A percentile compares a stretch with the other conserved stretches of the same genome.
These are phyloP conservation scores for Theocolax elegans DNA, from an alignment of 1,140 invertebrate genomes.

Conservation along the genomic window DNA sequence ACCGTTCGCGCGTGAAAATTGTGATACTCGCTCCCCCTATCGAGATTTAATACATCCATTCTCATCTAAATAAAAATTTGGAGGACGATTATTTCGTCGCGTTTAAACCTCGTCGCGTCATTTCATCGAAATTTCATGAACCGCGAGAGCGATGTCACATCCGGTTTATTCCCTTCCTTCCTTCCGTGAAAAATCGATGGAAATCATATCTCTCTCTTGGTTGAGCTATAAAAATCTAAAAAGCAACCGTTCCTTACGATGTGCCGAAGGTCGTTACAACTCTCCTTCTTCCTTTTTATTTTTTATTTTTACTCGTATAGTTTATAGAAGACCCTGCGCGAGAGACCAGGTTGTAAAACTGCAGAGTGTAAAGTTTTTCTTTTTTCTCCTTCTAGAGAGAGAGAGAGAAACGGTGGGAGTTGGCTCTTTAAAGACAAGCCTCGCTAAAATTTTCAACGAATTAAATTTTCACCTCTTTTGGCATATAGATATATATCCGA, in stretches of 20 bases:
- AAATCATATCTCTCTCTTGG: neutral
- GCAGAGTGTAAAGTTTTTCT: too few relatives aligned
- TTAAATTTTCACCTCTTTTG: too few relatives aligned
- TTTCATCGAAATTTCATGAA: slow-evolving; percentile 12
- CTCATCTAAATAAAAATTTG: neutral
- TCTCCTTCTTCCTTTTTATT: neutral
- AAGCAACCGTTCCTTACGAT: slow-evolving; percentile 7
- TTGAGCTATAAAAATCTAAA: neutral
- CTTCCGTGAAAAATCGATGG: neutral
- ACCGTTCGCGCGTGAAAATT: neutral
- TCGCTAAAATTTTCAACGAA: too few relatives aligned
- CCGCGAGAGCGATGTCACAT: neutral
- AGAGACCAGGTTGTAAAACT: slow-evolving; percentile 6
- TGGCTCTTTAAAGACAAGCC: too few relatives aligned
- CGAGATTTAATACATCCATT: neutral
- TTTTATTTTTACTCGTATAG: neutral
- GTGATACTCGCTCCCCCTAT: neutral
- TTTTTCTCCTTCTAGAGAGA: too few relatives aligned
- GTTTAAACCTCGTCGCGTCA: neutral
- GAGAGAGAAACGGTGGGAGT: too few relatives aligned
- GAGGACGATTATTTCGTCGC: neutral
- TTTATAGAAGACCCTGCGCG: neutral
- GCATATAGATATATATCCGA: too few relatives aligned
- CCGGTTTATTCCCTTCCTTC: neutral
- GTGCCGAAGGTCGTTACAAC: slow-evolving; percentile 20